phyloP scores from a whole-genome alignment of 2,888 invertebrate genomes.

The Spilarctia lutea region DNA sequence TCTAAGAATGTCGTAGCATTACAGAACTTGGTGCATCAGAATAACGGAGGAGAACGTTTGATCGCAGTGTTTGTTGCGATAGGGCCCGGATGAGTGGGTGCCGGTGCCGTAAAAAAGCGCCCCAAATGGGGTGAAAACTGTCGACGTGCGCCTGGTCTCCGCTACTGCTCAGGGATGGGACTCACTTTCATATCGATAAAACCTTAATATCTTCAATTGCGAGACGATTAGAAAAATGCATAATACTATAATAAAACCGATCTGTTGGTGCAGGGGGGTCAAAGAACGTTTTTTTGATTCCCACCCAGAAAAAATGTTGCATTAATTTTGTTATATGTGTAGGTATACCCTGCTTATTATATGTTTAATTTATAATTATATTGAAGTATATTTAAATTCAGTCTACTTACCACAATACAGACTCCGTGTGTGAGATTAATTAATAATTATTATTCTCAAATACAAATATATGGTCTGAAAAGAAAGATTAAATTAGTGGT shows the following conservation, averaged over 20 bases:
- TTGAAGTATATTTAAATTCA: too few relatives aligned
- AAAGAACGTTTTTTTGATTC: too few relatives aligned
- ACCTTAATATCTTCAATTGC: neutral
- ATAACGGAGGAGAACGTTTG: conserved; percentile 43
- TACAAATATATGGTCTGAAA: too few relatives aligned
- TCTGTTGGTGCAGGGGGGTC: too few relatives aligned
- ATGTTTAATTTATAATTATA: too few relatives aligned
- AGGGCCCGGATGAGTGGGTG: conserved; percentile 55
- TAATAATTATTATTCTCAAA: too few relatives aligned
- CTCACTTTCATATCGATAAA: conserved; percentile 51
- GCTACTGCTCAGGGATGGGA: conserved; percentile 37
- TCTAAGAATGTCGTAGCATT: conserved; percentile 14
- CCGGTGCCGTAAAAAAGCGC: conserved; percentile 71
- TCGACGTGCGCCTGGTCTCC: conserved; percentile 68
- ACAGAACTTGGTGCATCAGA: conserved; percentile 28
- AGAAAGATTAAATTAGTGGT: too few relatives aligned
- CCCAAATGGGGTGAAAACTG: conserved; percentile 78
- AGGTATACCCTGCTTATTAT: too few relatives aligned
- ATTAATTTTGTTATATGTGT: too few relatives aligned
- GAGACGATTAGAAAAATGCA: neutral
- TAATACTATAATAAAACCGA: neutral
- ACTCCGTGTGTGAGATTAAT: too few relatives aligned
- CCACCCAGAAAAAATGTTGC: too few relatives aligned
- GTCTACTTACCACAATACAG: too few relatives aligned
- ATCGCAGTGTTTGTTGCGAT: conserved; percentile 49